A percentile compares a stretch with the other conserved stretches of the same genome.
Conservation (phyloP, 2,888 invertebrate genomes). For the Clivina fossor region DNA sequence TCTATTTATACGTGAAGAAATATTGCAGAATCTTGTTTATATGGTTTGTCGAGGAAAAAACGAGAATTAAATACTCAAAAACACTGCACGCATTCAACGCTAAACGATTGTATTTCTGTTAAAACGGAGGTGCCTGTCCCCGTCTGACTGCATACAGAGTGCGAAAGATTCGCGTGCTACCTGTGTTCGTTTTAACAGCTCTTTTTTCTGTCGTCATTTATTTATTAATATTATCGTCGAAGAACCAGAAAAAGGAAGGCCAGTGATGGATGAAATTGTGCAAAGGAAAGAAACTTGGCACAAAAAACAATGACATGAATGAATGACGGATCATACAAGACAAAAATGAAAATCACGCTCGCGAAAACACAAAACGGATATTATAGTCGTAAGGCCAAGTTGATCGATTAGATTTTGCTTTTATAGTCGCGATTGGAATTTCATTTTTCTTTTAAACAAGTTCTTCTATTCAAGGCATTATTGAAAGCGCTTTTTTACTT, state of each 20-base stretch:
- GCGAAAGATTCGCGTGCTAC: no score
- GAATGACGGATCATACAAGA: no score
- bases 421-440: no score
- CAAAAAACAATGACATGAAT: no score
- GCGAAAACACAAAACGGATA: conserved; percentile 5
- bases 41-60: not conserved
- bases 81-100: not conserved
- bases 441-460: no score
- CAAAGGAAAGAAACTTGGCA: no score
- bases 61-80: not conserved
- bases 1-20: not conserved
- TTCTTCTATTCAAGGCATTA: no score
- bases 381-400: not conserved
- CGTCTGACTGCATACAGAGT: not conserved
- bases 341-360: not conserved
- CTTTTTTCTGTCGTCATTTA: not conserved
- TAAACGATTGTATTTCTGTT: not conserved
- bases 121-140: not conserved
- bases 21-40: not conserved
- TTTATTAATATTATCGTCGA: conserved; percentile 4
- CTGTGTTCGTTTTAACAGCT: not conserved
- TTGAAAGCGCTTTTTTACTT: no score
- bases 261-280: not conserved
- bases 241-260: not conserved
- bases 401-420: conserved; percentile 21